Evolutionary conservation across 64 coral and sea anemone genomes (phyloP).

Genomic region (Astreopora myriophthalma): DNA sequence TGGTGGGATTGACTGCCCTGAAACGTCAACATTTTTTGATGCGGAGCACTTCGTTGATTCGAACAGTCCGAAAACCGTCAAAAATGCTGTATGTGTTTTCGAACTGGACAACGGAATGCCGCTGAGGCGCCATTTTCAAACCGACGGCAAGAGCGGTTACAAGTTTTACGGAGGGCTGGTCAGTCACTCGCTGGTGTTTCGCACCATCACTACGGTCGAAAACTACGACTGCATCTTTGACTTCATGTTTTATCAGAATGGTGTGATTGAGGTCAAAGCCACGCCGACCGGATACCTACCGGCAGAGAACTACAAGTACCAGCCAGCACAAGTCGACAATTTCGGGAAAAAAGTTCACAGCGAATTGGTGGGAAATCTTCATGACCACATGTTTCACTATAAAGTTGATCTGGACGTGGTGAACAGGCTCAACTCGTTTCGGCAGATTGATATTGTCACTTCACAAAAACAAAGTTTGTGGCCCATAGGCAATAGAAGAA

Average conservation of each 20-base stretch:
- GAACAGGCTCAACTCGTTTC: not conserved
- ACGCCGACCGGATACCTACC: constrained; percentile 46
- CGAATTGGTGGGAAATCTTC: not conserved
- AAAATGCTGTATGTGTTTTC: constrained; percentile 53
- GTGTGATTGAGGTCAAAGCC: constrained; percentile 50
- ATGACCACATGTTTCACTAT: constrained; percentile 37
- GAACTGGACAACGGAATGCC: constrained; percentile 62
- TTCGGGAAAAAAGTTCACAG: constrained; percentile 4
- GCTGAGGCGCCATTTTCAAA: constrained; percentile 55
- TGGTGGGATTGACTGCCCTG: constrained; percentile 36
- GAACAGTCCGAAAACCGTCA: not conserved
- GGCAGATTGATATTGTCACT: not conserved
- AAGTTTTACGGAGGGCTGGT: constrained; percentile 49
- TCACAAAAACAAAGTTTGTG: not conserved
- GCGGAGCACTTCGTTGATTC: constrained; percentile 9
- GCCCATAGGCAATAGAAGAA: not conserved
- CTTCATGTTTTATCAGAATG: constrained; percentile 78
- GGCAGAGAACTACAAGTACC: not conserved
- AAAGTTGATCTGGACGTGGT: constrained; percentile 38
- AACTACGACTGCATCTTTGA: constrained; percentile 67
- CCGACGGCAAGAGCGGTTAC: constrained; percentile 7
- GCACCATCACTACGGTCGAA: constrained; percentile 49
- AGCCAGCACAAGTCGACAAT: not conserved
- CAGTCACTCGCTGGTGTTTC: constrained; percentile 18
- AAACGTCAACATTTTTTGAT: constrained; percentile 54